Percentiles rank a stretch among this genome's conserved stretches.
Conservation (phyloP, 2,797 vertebrate genomes). For the Chelonia mydas region DNA sequence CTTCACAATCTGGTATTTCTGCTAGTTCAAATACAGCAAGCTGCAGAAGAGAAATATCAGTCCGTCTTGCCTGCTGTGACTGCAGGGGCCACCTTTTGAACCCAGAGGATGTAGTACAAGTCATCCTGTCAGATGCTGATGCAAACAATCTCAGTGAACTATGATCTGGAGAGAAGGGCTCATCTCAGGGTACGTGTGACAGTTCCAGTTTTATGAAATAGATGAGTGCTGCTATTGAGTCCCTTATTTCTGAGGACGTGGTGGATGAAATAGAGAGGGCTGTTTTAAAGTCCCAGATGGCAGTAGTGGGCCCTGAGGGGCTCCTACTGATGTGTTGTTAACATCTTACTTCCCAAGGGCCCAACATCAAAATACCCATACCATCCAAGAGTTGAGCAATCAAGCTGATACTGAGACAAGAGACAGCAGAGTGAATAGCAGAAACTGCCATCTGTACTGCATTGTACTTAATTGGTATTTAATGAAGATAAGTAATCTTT, state of each 20-base stretch:
- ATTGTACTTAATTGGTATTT: no score
- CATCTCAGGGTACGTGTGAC: not conserved
- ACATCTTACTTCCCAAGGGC: not conserved
- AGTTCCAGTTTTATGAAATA: not conserved
- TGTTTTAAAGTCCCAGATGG: fast-evolving
- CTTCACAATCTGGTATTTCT: not conserved
- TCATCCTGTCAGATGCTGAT: not conserved
- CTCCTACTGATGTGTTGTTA: fast-evolving
- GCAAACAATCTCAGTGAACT: not conserved
- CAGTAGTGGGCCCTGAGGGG: not conserved
- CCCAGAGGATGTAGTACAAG: not conserved
- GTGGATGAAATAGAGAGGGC: not conserved
- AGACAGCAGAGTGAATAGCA: fast-evolving
- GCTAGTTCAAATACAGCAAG: no score
- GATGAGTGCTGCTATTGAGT: not conserved
- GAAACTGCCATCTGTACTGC: not conserved
- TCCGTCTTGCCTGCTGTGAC: not conserved
- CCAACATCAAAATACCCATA: not conserved
- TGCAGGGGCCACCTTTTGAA: not conserved
- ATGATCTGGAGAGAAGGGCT: not conserved
- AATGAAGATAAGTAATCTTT: no score
- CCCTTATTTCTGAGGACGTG: not conserved
- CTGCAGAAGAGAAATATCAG: not conserved
- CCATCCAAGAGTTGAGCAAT: fast-evolving
- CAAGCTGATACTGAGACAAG: not conserved